Evolutionary conservation across 1,140 invertebrate genomes (phyloP), one percentile per base, ranked within the genome.

Genomic region (Leptinotarsa undecemlineata): DNA sequence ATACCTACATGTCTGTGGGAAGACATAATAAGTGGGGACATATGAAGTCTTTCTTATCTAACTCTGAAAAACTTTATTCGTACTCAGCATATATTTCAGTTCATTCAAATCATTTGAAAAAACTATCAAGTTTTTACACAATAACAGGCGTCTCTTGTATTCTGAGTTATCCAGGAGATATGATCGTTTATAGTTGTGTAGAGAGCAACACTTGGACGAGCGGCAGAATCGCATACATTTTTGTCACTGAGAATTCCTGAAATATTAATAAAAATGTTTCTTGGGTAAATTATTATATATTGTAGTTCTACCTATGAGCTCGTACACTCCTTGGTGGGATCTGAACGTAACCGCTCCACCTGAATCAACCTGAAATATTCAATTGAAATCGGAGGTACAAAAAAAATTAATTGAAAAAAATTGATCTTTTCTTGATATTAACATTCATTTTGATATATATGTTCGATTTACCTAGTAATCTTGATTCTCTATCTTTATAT

Each of bases 141-240:
- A 76, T 88, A 89, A 74, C 87, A 89, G 1, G 88, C 87, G 76
- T 88, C 86, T 77, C 83, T 86, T 4, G 88, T 90, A 48, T 89
- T 84, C 71, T 88, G 84, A 20, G 88, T 84, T 76, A 93, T 91
- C 91, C 91, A 92, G 19, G 86, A 77, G 0, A 90, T 74, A 82
- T 90, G 88, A 17, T 87, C 85, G 17, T 87, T 87, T 2, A 92
- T 83, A 79, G 86, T 87, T 1, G 90, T 91, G 79, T 89, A 93
- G 14, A 92, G 84, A 2, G 91, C 89, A 15, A 88, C 87, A n/a
- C 81, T 81, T 21, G 79, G 76, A 15, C 57, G 76, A 6, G 76
- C 71, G 17, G 15, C 51, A 5, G 51, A 17, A 17, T 83, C 81
- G 71, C 88, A 89, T 33, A 82, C 77, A 78, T 88, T 88, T 4